Conservation (phyloP, 1,140 invertebrate species). For the Lepidurus arcticus region DNA sequence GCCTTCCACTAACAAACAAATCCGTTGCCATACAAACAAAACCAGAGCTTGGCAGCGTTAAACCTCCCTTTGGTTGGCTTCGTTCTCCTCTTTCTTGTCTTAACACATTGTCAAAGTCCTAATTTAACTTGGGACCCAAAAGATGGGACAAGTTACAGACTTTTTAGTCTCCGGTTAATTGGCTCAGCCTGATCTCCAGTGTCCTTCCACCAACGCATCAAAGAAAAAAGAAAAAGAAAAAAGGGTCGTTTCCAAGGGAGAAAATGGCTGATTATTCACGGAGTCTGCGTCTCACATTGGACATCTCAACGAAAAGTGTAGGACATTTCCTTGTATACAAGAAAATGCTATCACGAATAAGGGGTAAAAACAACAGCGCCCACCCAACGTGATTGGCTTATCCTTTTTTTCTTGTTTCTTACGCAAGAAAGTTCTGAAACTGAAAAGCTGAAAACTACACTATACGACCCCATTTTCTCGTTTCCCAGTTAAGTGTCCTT, state of each 20-base stretch:
- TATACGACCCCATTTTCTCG: not conserved
- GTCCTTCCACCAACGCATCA: not conserved
- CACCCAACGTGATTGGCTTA: not conserved
- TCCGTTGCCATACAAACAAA: slow-evolving; percentile 10
- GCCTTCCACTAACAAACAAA: slow-evolving; percentile 21
- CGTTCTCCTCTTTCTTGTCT: not conserved
- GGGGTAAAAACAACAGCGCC: not conserved
- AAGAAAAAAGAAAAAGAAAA: not conserved
- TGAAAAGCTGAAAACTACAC: not conserved
- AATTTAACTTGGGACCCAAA: not conserved
- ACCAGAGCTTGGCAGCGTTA: not conserved
- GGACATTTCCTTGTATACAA: not conserved
- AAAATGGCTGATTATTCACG: not conserved
- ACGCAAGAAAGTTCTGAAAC: not conserved
- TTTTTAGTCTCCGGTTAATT: not conserved
- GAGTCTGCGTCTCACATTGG: not conserved
- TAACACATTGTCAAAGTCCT: not conserved
- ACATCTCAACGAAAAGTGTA: not conserved
- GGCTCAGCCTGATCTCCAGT: slow-evolving; percentile 1
- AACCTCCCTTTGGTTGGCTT: not conserved
- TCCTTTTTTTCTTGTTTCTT: not conserved
- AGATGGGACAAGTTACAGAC: slow-evolving; percentile 13
- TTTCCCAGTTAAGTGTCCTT: not conserved
- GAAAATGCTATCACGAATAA: slow-evolving; percentile 10
- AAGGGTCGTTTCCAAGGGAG: not conserved